These are phyloP conservation scores for Aricia agestis DNA, from an alignment of 1,140 invertebrate species.

Conservation along the genomic window DNA sequence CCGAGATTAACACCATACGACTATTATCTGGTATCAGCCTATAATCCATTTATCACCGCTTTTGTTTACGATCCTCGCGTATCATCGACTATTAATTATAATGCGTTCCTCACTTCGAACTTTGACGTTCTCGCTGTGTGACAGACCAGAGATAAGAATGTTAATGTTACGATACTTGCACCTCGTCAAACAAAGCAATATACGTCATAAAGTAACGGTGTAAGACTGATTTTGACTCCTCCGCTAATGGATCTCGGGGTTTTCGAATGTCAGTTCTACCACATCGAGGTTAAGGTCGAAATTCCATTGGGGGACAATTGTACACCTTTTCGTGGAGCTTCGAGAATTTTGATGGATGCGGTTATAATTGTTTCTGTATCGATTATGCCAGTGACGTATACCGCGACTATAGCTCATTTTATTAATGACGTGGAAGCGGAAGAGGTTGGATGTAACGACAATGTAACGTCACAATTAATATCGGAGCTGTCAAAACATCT, in stretches of 20 bases:
- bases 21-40: slow-evolving; percentile 69
- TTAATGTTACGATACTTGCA: slow-evolving; percentile 68
- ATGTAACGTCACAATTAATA: slow-evolving; percentile 72
- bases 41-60: slow-evolving; percentile 74
- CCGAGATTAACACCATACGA: slow-evolving; percentile 3
- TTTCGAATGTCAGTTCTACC: slow-evolving; percentile 40
- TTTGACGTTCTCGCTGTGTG: slow-evolving; percentile 73
- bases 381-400: slow-evolving; percentile 76
- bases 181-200: slow-evolving; percentile 35
- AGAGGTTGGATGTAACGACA: slow-evolving; percentile 66
- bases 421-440: slow-evolving; percentile 74
- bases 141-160: slow-evolving; percentile 73
- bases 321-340: slow-evolving; percentile 47
- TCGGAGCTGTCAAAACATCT: slow-evolving; percentile 71
- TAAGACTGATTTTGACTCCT: slow-evolving; percentile 40
- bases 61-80: slow-evolving; percentile 73
- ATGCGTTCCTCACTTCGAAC: slow-evolving; percentile 72
- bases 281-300: slow-evolving; percentile 24
- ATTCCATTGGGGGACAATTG: slow-evolving; percentile 30
- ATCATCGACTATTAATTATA: slow-evolving; percentile 76
- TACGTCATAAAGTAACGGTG: slow-evolving; percentile 29
- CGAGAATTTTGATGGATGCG: slow-evolving; percentile 73
- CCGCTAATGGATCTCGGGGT: neutral
- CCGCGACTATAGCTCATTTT: slow-evolving; percentile 75
- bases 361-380: slow-evolving; percentile 76